Evolutionary conservation across 2,888 invertebrate species (phyloP), one percentile per base, ranked within the genome.

Genomic region (Pogonocherus hispidulus): DNA sequence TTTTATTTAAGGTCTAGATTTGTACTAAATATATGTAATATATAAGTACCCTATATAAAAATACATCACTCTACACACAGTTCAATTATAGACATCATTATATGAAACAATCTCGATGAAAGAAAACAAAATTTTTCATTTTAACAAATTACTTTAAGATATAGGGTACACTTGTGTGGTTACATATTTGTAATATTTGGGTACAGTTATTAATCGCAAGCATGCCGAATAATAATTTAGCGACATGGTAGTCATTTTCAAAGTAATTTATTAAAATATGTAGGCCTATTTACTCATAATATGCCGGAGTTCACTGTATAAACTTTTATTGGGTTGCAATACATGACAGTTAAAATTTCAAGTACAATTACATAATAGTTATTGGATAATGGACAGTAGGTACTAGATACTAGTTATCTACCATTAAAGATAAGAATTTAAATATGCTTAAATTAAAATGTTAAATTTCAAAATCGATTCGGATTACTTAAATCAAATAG

Each of bases 41-140:
- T 81, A 84, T 83, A 83, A 83, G 84, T 84, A 85, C 82, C 85
- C 85, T 85, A 85, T 85, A 85, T 84, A 86, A 86, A 85, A 86
- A 86, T 85, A 86, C 85, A 77, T 77, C 77, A 85, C 83, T 86
- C 85, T 86, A 86, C 85, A 85, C 85, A 85, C 84, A 81, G 79
- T 83, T 79, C 76, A 78, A 64, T 77, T 73, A 79, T 76, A 79
- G 76, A 78, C 74, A 75, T 74, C 73, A 69, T 75, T 74, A 75
- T 70, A 73, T 69, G 69, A 67, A 44, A 5, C 68, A 73, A 67
- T 72, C 69, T 70, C 56, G 65, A 66, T 27, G 62, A 70, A 72
- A 60, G 63, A 70, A 67, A 66, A 55, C 51, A 41, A 54, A 65
- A 63, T 57, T 46, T 41, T 63, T 16, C 22, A 16, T 18, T 52